Conservation (phyloP, 1,140 invertebrate species). For the Brachionus rotundiformis region DNA sequence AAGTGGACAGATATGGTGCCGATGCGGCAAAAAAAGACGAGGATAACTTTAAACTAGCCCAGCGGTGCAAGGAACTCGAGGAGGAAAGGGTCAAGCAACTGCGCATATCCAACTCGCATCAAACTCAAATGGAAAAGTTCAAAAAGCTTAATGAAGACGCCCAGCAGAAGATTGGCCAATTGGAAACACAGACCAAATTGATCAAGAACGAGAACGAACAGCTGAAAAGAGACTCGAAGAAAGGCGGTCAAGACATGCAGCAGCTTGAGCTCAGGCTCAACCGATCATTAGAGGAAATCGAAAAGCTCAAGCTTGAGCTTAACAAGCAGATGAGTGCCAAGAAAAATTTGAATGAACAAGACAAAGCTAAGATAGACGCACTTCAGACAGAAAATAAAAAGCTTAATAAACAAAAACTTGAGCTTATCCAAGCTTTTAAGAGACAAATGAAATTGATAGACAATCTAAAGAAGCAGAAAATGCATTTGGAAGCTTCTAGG, state of each 20-base stretch:
- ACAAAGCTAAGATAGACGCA: conserved; percentile 61
- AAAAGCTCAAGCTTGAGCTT: conserved; percentile 62
- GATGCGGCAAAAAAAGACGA: conserved; percentile 61
- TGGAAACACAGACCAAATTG: conserved; percentile 58
- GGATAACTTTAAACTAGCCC: conserved; percentile 54
- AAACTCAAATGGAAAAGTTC: conserved; percentile 61
- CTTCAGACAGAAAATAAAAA: conserved; percentile 62
- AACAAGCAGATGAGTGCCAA: conserved; percentile 58
- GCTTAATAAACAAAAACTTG: conserved; percentile 65
- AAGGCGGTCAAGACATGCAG: conserved; percentile 59
- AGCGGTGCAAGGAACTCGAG: conserved; percentile 58
- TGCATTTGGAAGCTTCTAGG: conserved; percentile 66
- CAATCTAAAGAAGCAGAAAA: conserved; percentile 65
- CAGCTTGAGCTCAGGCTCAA: conserved; percentile 63
- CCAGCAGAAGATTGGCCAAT: conserved; percentile 57
- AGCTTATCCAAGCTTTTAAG: conserved; percentile 65
- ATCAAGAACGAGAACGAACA: conserved; percentile 60
- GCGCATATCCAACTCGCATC: conserved; percentile 57
- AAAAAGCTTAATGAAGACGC: conserved; percentile 61
- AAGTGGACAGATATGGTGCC: conserved; percentile 58
- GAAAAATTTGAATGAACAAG: conserved; percentile 61
- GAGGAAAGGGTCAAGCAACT: conserved; percentile 58
- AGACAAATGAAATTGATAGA: conserved; percentile 66
- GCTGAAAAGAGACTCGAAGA: conserved; percentile 60
- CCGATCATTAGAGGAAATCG: conserved; percentile 63